Percentiles rank a stretch among this genome's conserved stretches.
phyloP scores from a whole-genome alignment of 2,888 invertebrate genomes.

The Drosophila cognata region DNA sequence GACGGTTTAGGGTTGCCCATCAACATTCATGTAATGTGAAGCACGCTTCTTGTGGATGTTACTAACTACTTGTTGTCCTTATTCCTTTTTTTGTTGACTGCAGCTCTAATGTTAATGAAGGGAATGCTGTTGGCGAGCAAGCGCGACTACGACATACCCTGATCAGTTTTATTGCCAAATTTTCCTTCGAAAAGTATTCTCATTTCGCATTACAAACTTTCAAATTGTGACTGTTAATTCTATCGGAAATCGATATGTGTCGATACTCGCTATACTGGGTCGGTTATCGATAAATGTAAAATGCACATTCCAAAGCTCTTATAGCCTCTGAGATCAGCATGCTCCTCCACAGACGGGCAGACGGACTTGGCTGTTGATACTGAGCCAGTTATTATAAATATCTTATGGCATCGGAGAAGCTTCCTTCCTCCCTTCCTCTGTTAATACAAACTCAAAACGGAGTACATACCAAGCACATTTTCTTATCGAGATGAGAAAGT shows the following conservation, averaged over 20 bases:
- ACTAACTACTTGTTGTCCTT: background rate
- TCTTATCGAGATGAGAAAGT: background rate
- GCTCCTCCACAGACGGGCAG: background rate
- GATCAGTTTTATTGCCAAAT: background rate
- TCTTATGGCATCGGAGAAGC: background rate
- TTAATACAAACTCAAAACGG: background rate
- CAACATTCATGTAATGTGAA: background rate
- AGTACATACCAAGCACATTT: background rate
- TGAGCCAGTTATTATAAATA: background rate
- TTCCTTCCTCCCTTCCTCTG: background rate
- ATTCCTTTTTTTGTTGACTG: background rate
- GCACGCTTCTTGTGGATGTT: background rate
- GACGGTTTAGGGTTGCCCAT: background rate
- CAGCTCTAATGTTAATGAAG: background rate
- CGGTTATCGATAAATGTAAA: background rate
- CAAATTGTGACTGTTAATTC: background rate
- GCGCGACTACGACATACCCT: background rate
- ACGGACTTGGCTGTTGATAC: background rate
- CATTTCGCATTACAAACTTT: too few species aligned
- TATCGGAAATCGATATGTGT: background rate
- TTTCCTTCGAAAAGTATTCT: too few species aligned
- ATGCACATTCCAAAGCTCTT: background rate
- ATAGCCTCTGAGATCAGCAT: background rate
- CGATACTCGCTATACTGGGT: background rate
- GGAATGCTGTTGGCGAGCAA: background rate